phyloP scores from a whole-genome alignment of 2,888 invertebrate species.

The Megaustenia siamemsis region DNA sequence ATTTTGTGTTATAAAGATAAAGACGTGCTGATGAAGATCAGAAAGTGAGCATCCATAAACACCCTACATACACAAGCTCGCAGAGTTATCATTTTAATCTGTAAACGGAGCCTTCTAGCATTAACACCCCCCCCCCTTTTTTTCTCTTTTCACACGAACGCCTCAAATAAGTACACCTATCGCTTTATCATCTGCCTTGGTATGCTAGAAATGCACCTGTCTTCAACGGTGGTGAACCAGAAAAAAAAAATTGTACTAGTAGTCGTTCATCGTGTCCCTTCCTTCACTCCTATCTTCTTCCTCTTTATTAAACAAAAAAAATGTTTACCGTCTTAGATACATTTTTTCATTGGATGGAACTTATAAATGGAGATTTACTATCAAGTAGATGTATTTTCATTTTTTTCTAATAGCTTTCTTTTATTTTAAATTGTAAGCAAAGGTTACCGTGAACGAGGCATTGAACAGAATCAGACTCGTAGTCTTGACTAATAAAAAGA shows the following conservation, averaged over 20 bases:
- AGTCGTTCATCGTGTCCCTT: too few species aligned
- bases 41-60: too few species aligned
- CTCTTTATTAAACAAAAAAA: too few species aligned
- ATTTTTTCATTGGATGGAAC: background rate
- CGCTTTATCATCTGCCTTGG: background rate
- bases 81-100: background rate
- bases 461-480: conserved; percentile 5
- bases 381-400: background rate
- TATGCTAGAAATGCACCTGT: background rate
- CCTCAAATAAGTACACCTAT: background rate
- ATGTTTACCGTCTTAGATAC: too few species aligned
- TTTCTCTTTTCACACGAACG: background rate
- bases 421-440: background rate
- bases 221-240: background rate
- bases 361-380: background rate
- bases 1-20: too few species aligned
- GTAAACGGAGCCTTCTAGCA: background rate
- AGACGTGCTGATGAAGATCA: too few species aligned
- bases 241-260: background rate
- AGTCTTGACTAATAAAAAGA: background rate
- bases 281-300: background rate
- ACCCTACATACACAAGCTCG: background rate
- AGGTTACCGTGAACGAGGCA: background rate
- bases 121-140: too few species aligned
- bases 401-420: background rate